Evolutionary conservation across 2,113 vertebrate genomes (phyloP), one percentile per base, ranked within the genome.

Genomic region (Pollachius pollachius): DNA sequence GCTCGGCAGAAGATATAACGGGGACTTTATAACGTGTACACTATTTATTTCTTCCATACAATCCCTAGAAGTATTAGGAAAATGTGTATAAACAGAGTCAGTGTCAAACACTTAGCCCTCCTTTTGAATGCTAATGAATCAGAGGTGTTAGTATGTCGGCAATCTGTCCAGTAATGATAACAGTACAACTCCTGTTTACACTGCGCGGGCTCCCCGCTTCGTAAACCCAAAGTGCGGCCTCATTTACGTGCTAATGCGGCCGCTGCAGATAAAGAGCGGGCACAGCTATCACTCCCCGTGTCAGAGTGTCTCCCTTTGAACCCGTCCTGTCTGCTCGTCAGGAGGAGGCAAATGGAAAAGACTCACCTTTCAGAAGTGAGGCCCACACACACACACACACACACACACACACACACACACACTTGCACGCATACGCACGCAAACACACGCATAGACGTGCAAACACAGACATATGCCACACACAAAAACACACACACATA

Each of bases 171-270:
- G 78, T 85, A 91, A 91, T n/a, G 92, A 93, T 93, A 93, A 92
- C 85, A 77, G 88, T 72, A 78, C 75, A 88, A 84, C 86, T 88
- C 84, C 87, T 90, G 89, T 92, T 92, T 93, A 90, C 90, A 89
- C 86, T 74, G 82, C 81, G 83, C 85, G 84, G 80, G 86, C 90
- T 87, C 79, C 86, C 81, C 86, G 86, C 87, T 81, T 87, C 84
- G 17, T 66, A 81, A 89, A 91, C 89, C 89, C 89, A 90, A 87
- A 90, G 89, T 89, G 88, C 88, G 84, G 88, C 89, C 90, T 93
- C 90, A 93, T 93, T 92, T 92, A 92, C 91, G 91, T 93, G 92
- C 90, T 93, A 93, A 93, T 93, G 90, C 90, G 84, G 85, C 81
- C 15, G 79, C 87, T 74, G 81, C 84, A 90, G 92, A 93, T 93